Conservation (phyloP, 2,797 vertebrate species). For the Hozukius guyotensis region DNA sequence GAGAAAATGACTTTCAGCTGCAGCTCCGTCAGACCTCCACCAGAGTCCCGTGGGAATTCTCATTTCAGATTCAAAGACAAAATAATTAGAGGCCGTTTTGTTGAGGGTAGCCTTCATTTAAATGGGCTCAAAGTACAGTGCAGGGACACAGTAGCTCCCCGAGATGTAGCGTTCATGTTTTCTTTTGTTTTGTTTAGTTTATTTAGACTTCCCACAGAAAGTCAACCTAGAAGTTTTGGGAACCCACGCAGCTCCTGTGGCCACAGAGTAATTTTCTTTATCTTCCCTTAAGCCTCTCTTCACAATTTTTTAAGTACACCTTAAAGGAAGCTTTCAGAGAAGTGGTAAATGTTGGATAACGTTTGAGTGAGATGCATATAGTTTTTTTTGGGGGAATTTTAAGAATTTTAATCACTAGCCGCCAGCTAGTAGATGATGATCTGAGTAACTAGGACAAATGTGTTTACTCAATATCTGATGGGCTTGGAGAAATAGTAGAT, state of each 20-base stretch:
- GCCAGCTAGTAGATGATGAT: slow-evolving; percentile 33
- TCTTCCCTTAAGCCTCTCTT: slow-evolving; percentile 30
- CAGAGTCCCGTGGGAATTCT: slow-evolving; percentile 55
- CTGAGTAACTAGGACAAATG: slow-evolving; percentile 28
- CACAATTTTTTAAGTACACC: slow-evolving; percentile 4
- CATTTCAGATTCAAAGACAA: slow-evolving; percentile 70
- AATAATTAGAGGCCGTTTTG: slow-evolving; percentile 76
- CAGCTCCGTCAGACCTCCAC: slow-evolving; percentile 56
- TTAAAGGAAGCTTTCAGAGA: slow-evolving; percentile 29
- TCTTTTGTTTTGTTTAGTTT: slow-evolving; percentile 20
- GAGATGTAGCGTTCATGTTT: slow-evolving; percentile 15
- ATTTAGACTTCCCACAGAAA: slow-evolving; percentile 28
- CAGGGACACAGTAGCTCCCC: slow-evolving; percentile 9
- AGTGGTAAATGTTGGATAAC: slow-evolving; percentile 21
- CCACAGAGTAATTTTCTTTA: slow-evolving; percentile 27
- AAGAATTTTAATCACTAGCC: slow-evolving; percentile 7
- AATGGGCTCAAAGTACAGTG: slow-evolving; percentile 57
- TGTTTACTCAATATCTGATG: slow-evolving; percentile 20
- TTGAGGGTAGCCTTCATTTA: slow-evolving; percentile 61
- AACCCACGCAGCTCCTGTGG: slow-evolving; percentile 9
- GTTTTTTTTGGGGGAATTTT: background rate
- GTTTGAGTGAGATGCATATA: slow-evolving; percentile 15
- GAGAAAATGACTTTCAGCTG: slow-evolving; percentile 67
- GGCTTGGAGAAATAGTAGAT: slow-evolving; percentile 26
- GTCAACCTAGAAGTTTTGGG: slow-evolving; percentile 13